phyloP scores from a whole-genome alignment of 2,797 vertebrate genomes.

The Helicolenus hilgendorfi region DNA sequence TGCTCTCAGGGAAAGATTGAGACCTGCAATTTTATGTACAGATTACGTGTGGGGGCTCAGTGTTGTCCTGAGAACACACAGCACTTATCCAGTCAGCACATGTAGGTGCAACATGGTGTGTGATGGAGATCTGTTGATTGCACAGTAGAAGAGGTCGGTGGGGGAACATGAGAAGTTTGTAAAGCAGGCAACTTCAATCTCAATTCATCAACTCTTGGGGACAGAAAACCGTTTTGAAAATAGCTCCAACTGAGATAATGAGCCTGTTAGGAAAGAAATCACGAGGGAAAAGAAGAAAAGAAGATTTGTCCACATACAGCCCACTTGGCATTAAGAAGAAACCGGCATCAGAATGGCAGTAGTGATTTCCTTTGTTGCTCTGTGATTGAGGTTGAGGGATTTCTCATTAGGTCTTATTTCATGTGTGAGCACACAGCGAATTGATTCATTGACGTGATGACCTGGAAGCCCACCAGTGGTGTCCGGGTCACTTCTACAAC shows the following conservation, averaged over 20 bases:
- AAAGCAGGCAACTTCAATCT: slow-evolving; percentile 40
- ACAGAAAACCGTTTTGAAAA: slow-evolving; percentile 38
- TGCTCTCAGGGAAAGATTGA: slow-evolving; percentile 41
- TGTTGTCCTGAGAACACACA: neutral
- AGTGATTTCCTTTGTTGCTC: slow-evolving; percentile 63
- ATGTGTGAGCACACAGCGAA: slow-evolving; percentile 77
- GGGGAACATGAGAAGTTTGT: slow-evolving; percentile 39
- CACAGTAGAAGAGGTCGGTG: neutral
- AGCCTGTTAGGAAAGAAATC: slow-evolving; percentile 3
- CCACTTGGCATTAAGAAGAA: slow-evolving; percentile 11
- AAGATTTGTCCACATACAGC: slow-evolving; percentile 1
- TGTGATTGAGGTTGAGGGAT: slow-evolving; percentile 64
- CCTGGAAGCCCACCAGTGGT: slow-evolving; percentile 66
- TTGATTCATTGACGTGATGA: slow-evolving; percentile 79
- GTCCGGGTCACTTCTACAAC: slow-evolving; percentile 58
- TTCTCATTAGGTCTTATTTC: slow-evolving; percentile 79
- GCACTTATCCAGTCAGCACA: slow-evolving; percentile 65
- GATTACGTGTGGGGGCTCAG: slow-evolving; percentile 24
- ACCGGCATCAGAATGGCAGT: slow-evolving; percentile 37
- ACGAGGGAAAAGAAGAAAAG: neutral
- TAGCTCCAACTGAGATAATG: slow-evolving; percentile 37
- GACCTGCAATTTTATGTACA: slow-evolving; percentile 61
- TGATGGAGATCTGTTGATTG: slow-evolving; percentile 61
- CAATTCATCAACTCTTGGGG: slow-evolving; percentile 31
- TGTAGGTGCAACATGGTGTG: slow-evolving; percentile 32